phyloP scores from a whole-genome alignment of 1,140 invertebrate species.

The Musca domestica region DNA sequence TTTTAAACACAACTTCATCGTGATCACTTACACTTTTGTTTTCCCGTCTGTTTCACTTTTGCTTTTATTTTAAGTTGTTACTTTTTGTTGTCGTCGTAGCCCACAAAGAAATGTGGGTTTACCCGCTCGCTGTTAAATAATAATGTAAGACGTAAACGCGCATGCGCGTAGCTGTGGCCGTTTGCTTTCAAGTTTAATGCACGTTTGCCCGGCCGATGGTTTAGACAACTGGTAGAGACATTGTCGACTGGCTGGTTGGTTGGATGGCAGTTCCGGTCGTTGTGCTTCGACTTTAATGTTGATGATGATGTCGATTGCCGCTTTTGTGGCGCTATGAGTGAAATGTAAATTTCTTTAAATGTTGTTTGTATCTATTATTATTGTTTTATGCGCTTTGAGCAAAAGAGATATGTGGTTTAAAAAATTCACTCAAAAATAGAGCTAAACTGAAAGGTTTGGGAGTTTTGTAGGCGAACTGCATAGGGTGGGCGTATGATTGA shows the following conservation, averaged over 20 bases:
- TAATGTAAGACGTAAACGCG: background rate
- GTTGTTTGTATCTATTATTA: background rate
- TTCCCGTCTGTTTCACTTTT: conserved; percentile 16
- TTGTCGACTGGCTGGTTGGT: background rate
- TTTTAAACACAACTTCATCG: background rate
- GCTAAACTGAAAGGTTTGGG: no score
- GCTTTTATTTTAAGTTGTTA: background rate
- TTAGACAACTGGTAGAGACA: background rate
- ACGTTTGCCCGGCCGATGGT: conserved; percentile 7
- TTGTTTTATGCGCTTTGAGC: conserved; percentile 1
- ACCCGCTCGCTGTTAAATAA: conserved; percentile 10
- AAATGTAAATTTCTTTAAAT: conserved; percentile 4
- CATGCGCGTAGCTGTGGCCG: conserved; percentile 15
- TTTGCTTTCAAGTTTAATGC: conserved; percentile 9
- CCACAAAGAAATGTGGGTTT: no score
- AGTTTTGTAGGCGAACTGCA: no score
- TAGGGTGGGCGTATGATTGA: no score
- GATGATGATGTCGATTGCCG: background rate
- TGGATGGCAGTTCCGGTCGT: conserved; percentile 3
- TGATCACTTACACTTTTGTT: conserved; percentile 12
- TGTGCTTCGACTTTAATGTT: background rate
- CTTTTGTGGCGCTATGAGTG: conserved; percentile 1
- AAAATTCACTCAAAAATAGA: no score
- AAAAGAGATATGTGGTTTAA: background rate
- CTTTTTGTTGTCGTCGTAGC: no score